A percentile compares a stretch with the other conserved stretches of the same genome.
phyloP scores from a whole-genome alignment of 1,140 invertebrate species.

The Rhopalosiphum maidis region DNA sequence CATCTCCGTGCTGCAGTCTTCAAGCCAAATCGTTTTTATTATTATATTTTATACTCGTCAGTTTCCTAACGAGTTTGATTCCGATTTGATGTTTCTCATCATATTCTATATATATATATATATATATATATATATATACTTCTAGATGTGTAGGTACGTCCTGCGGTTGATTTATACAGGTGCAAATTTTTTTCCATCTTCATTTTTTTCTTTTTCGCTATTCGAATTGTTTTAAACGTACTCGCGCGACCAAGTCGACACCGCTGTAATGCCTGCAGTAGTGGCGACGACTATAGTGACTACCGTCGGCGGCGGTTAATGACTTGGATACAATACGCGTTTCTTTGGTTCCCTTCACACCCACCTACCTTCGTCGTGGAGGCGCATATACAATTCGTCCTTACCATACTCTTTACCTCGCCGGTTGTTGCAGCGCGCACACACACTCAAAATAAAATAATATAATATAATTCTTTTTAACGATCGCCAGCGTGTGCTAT shows the following conservation, averaged over 20 bases:
- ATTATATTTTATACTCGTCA: background rate
- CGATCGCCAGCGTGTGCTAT: slow-evolving; percentile 21
- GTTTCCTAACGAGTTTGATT: slow-evolving; percentile 14
- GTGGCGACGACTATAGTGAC: background rate
- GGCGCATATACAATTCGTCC: background rate
- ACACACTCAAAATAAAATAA: background rate
- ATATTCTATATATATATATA: background rate
- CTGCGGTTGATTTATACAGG: background rate
- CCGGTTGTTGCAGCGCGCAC: background rate
- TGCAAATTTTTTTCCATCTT: slow-evolving; percentile 11
- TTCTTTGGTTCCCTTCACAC: background rate
- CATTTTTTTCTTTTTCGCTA: background rate
- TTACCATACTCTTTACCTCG: background rate
- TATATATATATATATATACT: background rate
- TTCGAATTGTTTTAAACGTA: slow-evolving; percentile 1
- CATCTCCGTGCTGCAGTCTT: background rate
- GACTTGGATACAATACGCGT: slow-evolving; percentile 13
- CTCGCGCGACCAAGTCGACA: background rate
- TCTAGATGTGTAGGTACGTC: background rate
- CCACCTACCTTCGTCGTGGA: background rate
- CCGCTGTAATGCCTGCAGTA: background rate
- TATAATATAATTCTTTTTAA: slow-evolving; percentile 21
- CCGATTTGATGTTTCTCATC: background rate
- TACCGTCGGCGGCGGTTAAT: background rate
- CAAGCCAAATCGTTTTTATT: background rate